Conservation (phyloP, 1,140 invertebrate genomes). For the Nasonia giraulti region DNA sequence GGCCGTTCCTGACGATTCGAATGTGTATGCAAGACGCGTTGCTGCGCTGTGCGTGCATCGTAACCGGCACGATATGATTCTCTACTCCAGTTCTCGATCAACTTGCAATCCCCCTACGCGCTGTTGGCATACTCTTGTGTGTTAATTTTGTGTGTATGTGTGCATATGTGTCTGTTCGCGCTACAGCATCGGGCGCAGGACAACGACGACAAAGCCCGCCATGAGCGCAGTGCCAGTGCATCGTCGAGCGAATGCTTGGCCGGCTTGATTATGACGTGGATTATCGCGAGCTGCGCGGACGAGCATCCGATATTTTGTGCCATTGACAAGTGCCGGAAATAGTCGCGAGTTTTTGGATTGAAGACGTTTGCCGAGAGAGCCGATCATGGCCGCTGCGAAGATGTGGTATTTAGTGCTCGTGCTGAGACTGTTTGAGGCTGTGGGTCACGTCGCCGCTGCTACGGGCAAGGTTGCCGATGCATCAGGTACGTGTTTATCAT, state of each 20-base stretch:
- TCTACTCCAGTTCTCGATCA: too few species aligned
- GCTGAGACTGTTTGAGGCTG: conserved; percentile 64
- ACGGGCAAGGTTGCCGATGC: conserved; percentile 21
- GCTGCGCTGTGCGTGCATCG: too few species aligned
- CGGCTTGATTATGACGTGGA: neutral
- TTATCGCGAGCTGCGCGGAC: neutral
- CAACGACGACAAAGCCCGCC: conserved; percentile 5
- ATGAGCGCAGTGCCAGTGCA: neutral
- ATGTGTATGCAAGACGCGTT: too few species aligned
- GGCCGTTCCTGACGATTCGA: neutral
- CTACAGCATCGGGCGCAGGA: conserved; percentile 20
- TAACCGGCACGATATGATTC: neutral
- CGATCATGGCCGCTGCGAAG: conserved; percentile 55
- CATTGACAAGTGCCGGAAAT: neutral
- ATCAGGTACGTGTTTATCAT: conserved; percentile 27
- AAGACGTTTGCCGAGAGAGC: neutral
- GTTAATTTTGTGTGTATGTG: too few species aligned
- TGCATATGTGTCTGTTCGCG: neutral
- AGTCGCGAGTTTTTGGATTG: neutral
- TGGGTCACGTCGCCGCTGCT: conserved; percentile 58
- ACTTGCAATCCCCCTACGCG: too few species aligned
- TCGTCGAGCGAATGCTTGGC: conserved; percentile 20
- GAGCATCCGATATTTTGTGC: neutral
- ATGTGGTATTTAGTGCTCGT: conserved; percentile 70
- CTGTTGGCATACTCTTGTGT: too few species aligned